phyloP scores from a whole-genome alignment of 2,888 invertebrate genomes.

The Catonia carolina region DNA sequence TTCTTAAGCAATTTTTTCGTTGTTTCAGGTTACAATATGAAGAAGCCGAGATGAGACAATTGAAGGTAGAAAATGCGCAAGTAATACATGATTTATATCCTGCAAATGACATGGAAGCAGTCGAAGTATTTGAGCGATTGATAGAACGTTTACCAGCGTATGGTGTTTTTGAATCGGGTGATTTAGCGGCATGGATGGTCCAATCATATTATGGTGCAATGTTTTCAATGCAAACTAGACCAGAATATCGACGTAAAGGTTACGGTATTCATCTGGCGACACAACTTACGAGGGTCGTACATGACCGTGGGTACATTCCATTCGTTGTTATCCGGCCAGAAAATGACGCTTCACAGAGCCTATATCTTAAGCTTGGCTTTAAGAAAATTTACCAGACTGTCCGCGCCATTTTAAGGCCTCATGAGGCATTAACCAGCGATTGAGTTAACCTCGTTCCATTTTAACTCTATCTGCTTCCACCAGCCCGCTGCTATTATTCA shows the following conservation, averaged over 20 bases:
- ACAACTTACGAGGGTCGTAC: slow-evolving; percentile 51
- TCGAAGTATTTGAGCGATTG: slow-evolving; percentile 73
- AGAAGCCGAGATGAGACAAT: slow-evolving; percentile 68
- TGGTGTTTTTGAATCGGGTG: slow-evolving; percentile 68
- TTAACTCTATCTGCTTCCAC: too few relatives aligned
- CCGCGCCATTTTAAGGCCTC: slow-evolving; percentile 66
- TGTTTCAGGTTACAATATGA: slow-evolving; percentile 48
- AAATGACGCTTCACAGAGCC: slow-evolving; percentile 76
- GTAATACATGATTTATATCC: slow-evolving; percentile 81
- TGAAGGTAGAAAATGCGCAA: slow-evolving; percentile 70
- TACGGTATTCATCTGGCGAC: slow-evolving; percentile 65
- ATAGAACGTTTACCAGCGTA: slow-evolving; percentile 71
- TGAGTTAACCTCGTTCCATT: too few relatives aligned
- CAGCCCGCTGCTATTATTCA: too few relatives aligned
- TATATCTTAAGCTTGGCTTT: slow-evolving; percentile 78
- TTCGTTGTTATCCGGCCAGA: slow-evolving; percentile 83
- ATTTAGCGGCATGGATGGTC: slow-evolving; percentile 84
- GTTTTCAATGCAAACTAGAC: slow-evolving; percentile 86
- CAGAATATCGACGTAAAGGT: slow-evolving; percentile 66
- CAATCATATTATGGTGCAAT: slow-evolving; percentile 86
- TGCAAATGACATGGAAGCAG: slow-evolving; percentile 80
- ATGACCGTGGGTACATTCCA: slow-evolving; percentile 63
- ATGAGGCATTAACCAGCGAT: slow-evolving; percentile 33
- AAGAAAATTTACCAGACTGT: slow-evolving; percentile 72
- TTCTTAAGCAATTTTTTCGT: too few relatives aligned